These are phyloP conservation scores for Threskiornis aethiopicus DNA, from an alignment of 2,797 vertebrate genomes.

Conservation along the genomic window DNA sequence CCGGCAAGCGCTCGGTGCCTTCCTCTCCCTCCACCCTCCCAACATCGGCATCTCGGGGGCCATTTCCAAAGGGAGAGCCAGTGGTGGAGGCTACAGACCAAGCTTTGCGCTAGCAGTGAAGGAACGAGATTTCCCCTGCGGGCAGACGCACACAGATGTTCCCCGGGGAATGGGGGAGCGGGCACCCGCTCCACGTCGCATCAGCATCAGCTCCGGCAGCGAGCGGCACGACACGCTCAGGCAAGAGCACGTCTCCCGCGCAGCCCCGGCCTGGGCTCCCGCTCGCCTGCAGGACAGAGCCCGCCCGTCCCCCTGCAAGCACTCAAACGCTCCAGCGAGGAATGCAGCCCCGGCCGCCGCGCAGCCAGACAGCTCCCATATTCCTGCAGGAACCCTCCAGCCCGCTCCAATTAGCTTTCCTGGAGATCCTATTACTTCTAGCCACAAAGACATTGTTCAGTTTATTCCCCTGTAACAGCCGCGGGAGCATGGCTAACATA, in stretches of 20 bases:
- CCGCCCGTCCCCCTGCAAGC: not conserved
- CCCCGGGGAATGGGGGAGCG: rapidly evolving
- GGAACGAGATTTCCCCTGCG: rapidly evolving
- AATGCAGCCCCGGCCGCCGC: not conserved
- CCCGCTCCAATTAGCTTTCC: slow-evolving; percentile 8
- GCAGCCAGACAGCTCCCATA: not conserved
- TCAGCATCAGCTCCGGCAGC: not conserved
- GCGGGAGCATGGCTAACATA: not conserved
- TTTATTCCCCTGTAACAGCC: not conserved
- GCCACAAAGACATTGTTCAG: slow-evolving; percentile 48
- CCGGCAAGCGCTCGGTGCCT: rapidly evolving
- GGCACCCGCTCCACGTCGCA: rapidly evolving
- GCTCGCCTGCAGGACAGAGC: not conserved
- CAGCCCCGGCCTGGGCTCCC: not conserved
- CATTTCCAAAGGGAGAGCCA: not conserved
- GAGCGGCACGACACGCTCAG: not conserved
- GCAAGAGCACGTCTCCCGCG: not conserved
- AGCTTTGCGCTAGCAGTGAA: rapidly evolving
- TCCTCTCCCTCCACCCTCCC: not conserved
- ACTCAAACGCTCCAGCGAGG: not conserved
- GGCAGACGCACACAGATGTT: rapidly evolving
- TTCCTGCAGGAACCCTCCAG: slow-evolving; percentile 12
- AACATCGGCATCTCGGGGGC: rapidly evolving
- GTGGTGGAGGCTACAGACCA: rapidly evolving
- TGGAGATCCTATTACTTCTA: slow-evolving; percentile 49